Evolutionary conservation across 2,888 invertebrate genomes (phyloP).

Genomic region (Osmoderma eremita): DNA sequence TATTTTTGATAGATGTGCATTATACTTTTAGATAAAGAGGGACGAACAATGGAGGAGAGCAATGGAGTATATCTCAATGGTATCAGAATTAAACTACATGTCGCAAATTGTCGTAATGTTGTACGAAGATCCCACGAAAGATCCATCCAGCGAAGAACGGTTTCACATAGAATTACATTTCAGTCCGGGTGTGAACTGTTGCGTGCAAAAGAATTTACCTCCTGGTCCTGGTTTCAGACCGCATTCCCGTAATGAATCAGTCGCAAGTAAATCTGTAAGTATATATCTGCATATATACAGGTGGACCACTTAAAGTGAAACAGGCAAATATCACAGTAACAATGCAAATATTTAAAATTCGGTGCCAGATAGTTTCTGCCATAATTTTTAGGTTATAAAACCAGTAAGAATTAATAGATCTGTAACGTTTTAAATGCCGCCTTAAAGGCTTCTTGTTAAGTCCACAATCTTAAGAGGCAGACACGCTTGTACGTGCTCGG

Average conservation of each 20-base stretch:
- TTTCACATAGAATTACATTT: slow-evolving; percentile 99
- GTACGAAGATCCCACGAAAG: slow-evolving; percentile 98
- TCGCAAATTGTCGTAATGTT: slow-evolving; percentile 98
- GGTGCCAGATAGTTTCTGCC: too few species aligned
- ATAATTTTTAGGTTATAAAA: too few species aligned
- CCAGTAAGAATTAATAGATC: too few species aligned
- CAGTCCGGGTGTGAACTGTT: slow-evolving; percentile 97
- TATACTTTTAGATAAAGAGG: slow-evolving; percentile 70
- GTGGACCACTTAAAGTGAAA: not conserved
- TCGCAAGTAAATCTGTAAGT: slow-evolving; percentile 70
- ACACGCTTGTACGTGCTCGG: too few species aligned
- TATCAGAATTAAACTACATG: slow-evolving; percentile 99
- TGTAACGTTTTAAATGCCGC: too few species aligned
- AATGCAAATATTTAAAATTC: too few species aligned
- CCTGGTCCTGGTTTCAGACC: slow-evolving; percentile 94
- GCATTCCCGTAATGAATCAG: slow-evolving; percentile 87
- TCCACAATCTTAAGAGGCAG: too few species aligned
- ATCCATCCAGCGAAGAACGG: slow-evolving; percentile 88
- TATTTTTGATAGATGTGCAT: not conserved
- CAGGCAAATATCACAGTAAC: too few species aligned
- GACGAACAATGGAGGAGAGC: slow-evolving; percentile 99
- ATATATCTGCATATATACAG: not conserved
- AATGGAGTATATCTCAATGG: slow-evolving; percentile 98
- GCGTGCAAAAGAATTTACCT: slow-evolving; percentile 92
- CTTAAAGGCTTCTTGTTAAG: too few species aligned